Evolutionary conservation across 1,140 invertebrate species (phyloP).

Genomic region (Oncopodura yosiiana): DNA sequence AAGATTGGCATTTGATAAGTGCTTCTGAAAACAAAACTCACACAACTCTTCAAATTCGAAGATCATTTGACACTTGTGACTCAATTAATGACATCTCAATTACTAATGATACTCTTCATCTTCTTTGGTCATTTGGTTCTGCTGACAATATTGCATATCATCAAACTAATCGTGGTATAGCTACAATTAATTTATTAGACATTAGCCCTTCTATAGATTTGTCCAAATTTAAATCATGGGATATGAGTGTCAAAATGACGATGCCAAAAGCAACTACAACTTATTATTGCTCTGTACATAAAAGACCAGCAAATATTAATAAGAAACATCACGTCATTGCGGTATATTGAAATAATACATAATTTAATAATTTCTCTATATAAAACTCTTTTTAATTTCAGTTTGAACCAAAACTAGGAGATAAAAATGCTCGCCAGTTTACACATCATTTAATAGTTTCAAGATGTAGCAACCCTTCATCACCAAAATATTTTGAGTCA

Average conservation of each 20-base stretch:
- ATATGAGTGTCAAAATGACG: background rate
- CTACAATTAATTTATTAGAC: slow-evolving; percentile 47
- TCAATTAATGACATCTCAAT: slow-evolving; percentile 56
- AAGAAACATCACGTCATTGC: slow-evolving; percentile 77
- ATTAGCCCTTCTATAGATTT: background rate
- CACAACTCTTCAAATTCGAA: slow-evolving; percentile 59
- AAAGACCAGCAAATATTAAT: slow-evolving; percentile 51
- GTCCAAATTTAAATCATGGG: background rate
- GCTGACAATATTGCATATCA: slow-evolving; percentile 44
- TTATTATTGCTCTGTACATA: slow-evolving; percentile 80
- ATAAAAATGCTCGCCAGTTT: background rate
- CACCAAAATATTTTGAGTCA: background rate
- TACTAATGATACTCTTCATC: slow-evolving; percentile 58
- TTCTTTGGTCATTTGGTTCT: slow-evolving; percentile 58
- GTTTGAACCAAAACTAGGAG: background rate
- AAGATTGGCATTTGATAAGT: slow-evolving; percentile 60
- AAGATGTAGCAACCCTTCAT: background rate
- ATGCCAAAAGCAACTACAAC: slow-evolving; percentile 45
- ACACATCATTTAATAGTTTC: background rate
- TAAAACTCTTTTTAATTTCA: no score
- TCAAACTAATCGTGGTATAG: slow-evolving; percentile 49
- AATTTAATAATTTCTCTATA: no score
- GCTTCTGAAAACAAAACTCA: slow-evolving; percentile 67
- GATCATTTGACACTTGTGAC: slow-evolving; percentile 68
- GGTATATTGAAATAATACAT: no score